Conservation (phyloP, 2,888 invertebrate genomes). For the Ferrisia virgata region DNA sequence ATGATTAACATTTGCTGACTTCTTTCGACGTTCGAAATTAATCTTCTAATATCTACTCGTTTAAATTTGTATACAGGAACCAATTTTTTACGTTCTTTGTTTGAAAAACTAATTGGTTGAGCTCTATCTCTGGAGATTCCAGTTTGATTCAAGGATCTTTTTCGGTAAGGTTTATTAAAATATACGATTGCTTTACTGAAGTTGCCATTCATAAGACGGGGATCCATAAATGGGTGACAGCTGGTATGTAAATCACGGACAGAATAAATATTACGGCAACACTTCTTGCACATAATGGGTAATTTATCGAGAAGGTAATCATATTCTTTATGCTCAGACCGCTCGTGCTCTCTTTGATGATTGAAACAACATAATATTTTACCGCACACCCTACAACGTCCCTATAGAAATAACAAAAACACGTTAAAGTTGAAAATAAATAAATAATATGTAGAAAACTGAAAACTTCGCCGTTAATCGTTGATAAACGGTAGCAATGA, state of each 20-base stretch:
- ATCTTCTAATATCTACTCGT: background rate
- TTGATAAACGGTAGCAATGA: no score
- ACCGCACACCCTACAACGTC: conserved; percentile 30
- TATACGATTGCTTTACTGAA: background rate
- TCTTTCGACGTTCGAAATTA: background rate
- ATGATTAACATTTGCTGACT: background rate
- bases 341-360: conserved; percentile 20
- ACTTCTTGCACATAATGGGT: conserved; percentile 10
- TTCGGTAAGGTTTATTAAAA: background rate
- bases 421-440: no score
- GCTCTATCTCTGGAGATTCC: background rate
- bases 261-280: background rate
- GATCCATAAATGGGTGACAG: background rate
- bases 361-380: conserved; percentile 1
- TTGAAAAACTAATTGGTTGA: background rate
- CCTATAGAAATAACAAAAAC: background rate
- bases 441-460: no score
- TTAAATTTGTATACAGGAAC: background rate
- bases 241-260: background rate
- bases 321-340: background rate
- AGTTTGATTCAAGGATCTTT: background rate
- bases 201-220: background rate
- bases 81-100: conserved; percentile 13
- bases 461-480: no score
- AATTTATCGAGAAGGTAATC: background rate